Base-by-base conservation (phyloP, 1,140 invertebrate species). In the Choristoneura fumiferana region DNA sequence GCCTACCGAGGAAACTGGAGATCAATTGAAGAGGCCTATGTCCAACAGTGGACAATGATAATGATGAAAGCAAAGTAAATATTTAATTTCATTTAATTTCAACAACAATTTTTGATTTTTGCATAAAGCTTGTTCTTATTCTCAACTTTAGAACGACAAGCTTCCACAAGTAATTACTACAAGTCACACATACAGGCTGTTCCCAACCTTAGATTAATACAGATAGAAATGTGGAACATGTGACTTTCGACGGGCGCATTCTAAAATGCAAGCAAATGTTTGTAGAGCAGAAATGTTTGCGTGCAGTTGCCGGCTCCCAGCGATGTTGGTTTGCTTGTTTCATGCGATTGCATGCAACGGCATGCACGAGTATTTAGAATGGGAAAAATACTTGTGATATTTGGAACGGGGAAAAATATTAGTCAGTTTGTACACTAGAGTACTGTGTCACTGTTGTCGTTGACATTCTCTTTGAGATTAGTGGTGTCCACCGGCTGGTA, bases 231-330 rank as follows among this genome's bases (percentile, higher is more conserved):
- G 1, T n/a, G 6, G 22, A 4, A 49, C 22, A 17, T 49, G 43
- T 29, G 22, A 49, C 18, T 49, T 17, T 17, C 43, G n/a, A 18
- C 18, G 40, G 40, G 18, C 29, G 43, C 43, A 49, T 49, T 49
- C 43, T 49, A 49, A 49, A 49, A 49, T 49, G 43, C 43, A 49
- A 49, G 43, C 43, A 49, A 49, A 49, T 33, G 43, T 49, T 49
- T 33, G 43, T 12, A 49, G 18, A 49, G 43, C 10, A 14, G 43
- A 49, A 45, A 49, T 49, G 43, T 49, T 49, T 49, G 43, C 43
- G n/a, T 18, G 14, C 43, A 49, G 43, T 49, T 49, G 17, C 43
- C 17, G 22, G 43, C 43, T 29, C 22, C 6, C 17, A 49, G 43
- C 17, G 43, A 49, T 49, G 43, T 49, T 33, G 43, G 43, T 49